Evolutionary conservation across 2,797 vertebrate species (phyloP), one percentile per base, ranked within the genome.

Genomic region (Perodicticus potto): DNA sequence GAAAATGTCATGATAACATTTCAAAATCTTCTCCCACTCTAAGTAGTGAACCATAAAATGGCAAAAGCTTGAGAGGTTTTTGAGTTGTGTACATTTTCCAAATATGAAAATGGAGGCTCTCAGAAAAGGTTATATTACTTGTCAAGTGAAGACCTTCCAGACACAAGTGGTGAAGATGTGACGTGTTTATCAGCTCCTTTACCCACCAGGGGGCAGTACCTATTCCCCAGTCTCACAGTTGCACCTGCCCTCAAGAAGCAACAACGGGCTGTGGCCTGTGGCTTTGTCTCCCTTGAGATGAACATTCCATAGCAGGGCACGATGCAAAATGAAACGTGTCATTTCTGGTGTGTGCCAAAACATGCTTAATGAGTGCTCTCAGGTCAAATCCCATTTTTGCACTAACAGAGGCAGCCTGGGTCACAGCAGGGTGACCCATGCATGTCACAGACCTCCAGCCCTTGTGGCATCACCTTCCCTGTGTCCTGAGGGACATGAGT

Each of bases 171-270:
- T 27, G 8, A 55, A 25, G 22, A 13, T 8, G 3, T 1, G 0
- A 32, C 11, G 19, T 2, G 59, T 9, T 1, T 13, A 0, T 12
- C 19, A n/a, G 5, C 14, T 49, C 69, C 10, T 13, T 8, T 16
- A 13, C 7, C 45, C 11, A 14, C 59, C 0, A 16, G 1, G 10
- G 1, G 1, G 43, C 37, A 7, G 14, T 6, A 17, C 53, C 13
- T 6, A 0, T 13, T 43, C 22, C 45, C 14, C 22, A 4, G 0
- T 34, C 45, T 70, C 0, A 5, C 10, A 0, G 7, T 14, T 7
- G n/a, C 32, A 10, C 6, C 13, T 22, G 40, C 7, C 17, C 34
- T 25, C 25, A 22, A 57, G n/a, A 72, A 59, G 78, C 73, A 17
- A 7, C 49, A 13, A 43, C 7, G 12, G 14, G 61, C 40, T 7